phyloP scores from a whole-genome alignment of 2,113 vertebrate species.

The Oenanthe melanoleuca region DNA sequence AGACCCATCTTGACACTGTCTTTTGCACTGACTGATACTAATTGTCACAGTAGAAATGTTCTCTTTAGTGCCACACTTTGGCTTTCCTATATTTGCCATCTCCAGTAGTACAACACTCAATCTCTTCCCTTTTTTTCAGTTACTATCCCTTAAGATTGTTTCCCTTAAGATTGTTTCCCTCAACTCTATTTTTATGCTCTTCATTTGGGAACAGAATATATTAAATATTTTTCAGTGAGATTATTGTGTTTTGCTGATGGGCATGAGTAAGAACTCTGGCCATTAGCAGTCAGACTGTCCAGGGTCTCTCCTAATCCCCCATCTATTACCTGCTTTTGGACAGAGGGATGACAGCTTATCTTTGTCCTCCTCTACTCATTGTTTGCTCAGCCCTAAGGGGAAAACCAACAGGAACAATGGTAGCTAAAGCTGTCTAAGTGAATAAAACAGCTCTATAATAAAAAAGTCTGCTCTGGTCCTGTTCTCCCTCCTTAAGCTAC shows the following conservation, averaged over 20 bases:
- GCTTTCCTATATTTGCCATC: not conserved
- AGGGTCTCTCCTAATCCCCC: not conserved
- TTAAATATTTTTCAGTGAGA: not conserved
- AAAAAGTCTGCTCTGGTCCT: not conserved
- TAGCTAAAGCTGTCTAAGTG: not conserved
- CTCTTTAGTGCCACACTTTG: not conserved
- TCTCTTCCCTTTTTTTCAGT: not conserved
- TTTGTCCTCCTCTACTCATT: not conserved
- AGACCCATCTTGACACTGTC: not conserved
- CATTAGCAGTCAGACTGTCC: not conserved
- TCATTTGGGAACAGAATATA: not conserved
- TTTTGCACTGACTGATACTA: not conserved
- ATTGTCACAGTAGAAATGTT: not conserved
- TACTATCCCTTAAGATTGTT: not conserved
- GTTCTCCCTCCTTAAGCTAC: not conserved
- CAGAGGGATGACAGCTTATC: fast-evolving
- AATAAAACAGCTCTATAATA: not conserved
- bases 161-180: not conserved
- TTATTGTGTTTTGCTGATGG: not conserved
- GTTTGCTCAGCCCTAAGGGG: not conserved
- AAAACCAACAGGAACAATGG: not conserved
- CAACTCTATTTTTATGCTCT: not conserved
- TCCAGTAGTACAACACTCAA: not conserved
- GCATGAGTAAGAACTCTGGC: not conserved
- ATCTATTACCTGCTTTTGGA: not conserved